Conservation (phyloP, 2,888 invertebrate species). For the Drosophila eohydei region DNA sequence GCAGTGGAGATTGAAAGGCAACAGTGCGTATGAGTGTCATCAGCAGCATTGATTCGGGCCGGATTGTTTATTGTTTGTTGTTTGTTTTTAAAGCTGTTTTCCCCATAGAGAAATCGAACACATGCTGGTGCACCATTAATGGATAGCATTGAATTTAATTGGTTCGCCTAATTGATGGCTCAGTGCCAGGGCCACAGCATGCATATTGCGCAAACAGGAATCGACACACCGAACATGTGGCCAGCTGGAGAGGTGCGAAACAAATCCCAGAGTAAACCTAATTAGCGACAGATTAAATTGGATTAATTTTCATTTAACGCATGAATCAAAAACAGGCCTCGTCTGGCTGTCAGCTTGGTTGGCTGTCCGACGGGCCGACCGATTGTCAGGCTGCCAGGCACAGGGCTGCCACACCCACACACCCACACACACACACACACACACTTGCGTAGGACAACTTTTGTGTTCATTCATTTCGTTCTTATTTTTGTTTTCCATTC, state of each 20-base stretch:
- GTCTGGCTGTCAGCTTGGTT: conserved; percentile 3
- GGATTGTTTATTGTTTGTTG: conserved; percentile 14
- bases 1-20: conserved; percentile 59
- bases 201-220: conserved; percentile 33
- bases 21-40: conserved; percentile 80
- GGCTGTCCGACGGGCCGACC: conserved; percentile 35
- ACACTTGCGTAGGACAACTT: conserved; percentile 21
- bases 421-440: background rate
- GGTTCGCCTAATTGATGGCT: conserved; percentile 52
- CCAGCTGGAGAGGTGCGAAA: conserved; percentile 69
- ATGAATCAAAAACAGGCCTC: conserved; percentile 76
- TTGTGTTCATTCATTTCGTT: conserved; percentile 33
- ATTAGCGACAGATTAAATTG: conserved; percentile 81
- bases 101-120: background rate
- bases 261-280: conserved; percentile 81
- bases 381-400: conserved; percentile 46
- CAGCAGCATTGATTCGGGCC: conserved; percentile 67
- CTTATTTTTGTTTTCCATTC: conserved; percentile 32
- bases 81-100: conserved; percentile 32
- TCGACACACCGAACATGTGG: conserved; percentile 40
- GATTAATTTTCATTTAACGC: conserved; percentile 81
- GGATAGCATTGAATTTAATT: conserved; percentile 42
- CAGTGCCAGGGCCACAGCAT: conserved; percentile 19
- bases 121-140: conserved; percentile 16
- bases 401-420: conserved; percentile 37